phyloP scores from a whole-genome alignment of 1,140 invertebrate genomes.

The Tetragonula clypearis region DNA sequence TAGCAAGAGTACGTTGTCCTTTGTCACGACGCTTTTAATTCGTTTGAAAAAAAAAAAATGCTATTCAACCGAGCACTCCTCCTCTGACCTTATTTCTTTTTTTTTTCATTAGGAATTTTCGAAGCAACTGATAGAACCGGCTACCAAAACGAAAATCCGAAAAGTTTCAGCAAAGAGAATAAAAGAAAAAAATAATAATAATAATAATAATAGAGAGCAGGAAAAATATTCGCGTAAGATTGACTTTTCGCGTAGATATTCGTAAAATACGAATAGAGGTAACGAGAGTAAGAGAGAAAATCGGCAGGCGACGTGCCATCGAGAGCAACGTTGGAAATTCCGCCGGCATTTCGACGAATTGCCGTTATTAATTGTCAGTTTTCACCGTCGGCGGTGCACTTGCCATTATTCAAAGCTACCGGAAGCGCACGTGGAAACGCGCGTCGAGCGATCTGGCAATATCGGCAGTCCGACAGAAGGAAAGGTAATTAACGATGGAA shows the following conservation, averaged over 20 bases:
- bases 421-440: constrained; percentile 26
- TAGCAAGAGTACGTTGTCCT: constrained; percentile 4
- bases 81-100: too few relatives aligned
- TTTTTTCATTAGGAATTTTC: background rate
- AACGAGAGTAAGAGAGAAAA: background rate
- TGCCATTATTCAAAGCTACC: constrained; percentile 49
- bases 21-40: background rate
- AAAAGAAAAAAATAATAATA: too few relatives aligned
- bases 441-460: constrained; percentile 23
- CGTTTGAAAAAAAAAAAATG: background rate
- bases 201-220: background rate
- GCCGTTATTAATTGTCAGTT: constrained; percentile 56
- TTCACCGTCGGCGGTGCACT: background rate
- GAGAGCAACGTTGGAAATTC: constrained; percentile 10
- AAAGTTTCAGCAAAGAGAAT: background rate
- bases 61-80: too few relatives aligned
- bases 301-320: background rate
- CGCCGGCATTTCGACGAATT: constrained; percentile 38
- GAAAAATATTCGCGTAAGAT: background rate
- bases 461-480: constrained; percentile 2
- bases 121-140: background rate
- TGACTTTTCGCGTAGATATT: background rate
- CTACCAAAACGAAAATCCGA: too few relatives aligned
- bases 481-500: constrained; percentile 45
- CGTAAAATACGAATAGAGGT: background rate